Percentiles rank a stretch among this genome's conserved stretches.
Conservation (phyloP, 1,140 invertebrate genomes). For the Notospermus geniculatus region DNA sequence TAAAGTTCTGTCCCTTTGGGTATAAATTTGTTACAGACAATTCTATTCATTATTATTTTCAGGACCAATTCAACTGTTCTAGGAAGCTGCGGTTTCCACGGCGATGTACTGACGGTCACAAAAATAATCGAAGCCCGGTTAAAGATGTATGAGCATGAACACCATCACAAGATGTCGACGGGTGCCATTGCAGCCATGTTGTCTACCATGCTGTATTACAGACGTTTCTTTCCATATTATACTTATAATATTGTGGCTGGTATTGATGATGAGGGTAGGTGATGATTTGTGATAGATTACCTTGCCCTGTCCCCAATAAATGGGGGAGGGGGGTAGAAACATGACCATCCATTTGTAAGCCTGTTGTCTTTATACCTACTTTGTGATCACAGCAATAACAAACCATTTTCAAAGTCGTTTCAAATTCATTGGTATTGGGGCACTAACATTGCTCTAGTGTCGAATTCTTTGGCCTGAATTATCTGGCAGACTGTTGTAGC, state of each 20-base stretch:
- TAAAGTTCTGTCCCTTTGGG: slow-evolving; percentile 11
- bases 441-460: too few species aligned
- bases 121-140: slow-evolving; percentile 81
- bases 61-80: slow-evolving; percentile 79
- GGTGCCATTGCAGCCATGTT: slow-evolving; percentile 91
- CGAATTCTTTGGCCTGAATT: too few species aligned
- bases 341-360: too few species aligned
- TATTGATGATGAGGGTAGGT: slow-evolving; percentile 62
- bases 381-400: too few species aligned
- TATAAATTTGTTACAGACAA: not conserved
- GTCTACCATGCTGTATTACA: slow-evolving; percentile 93
- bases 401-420: too few species aligned
- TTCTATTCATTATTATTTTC: slow-evolving; percentile 27
- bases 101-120: slow-evolving; percentile 91
- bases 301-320: too few species aligned
- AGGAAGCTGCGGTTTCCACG: slow-evolving; percentile 92
- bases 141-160: slow-evolving; percentile 91
- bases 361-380: too few species aligned
- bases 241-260: slow-evolving; percentile 93
- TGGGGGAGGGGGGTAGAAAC: too few species aligned
- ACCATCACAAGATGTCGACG: slow-evolving; percentile 90
- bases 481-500: too few species aligned
- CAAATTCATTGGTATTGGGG: too few species aligned
- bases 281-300: too few species aligned
- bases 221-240: slow-evolving; percentile 98